These are phyloP conservation scores for Melanaphis sacchari DNA, from an alignment of 1,140 invertebrate genomes.

Conservation along the genomic window DNA sequence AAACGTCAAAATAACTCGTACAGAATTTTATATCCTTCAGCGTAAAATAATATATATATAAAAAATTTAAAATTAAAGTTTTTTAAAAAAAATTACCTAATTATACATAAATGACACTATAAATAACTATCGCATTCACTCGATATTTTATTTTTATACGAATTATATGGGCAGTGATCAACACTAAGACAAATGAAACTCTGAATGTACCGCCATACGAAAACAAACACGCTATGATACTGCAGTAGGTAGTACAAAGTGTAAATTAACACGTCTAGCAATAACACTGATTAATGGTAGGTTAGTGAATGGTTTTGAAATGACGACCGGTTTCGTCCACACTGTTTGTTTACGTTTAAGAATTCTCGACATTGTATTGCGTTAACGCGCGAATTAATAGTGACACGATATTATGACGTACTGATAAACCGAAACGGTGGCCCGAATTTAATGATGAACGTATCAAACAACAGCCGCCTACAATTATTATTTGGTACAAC, in stretches of 20 bases:
- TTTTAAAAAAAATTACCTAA: not conserved
- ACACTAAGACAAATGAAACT: slow-evolving; percentile 12
- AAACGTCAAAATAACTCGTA: not conserved
- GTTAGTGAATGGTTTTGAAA: slow-evolving; percentile 40
- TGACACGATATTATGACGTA: slow-evolving; percentile 16
- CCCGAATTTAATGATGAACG: not conserved
- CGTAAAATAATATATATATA: not conserved
- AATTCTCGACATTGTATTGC: slow-evolving; percentile 37
- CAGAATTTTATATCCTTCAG: not conserved
- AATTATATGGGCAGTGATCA: not conserved
- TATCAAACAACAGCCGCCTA: not conserved
- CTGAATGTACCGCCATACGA: not conserved
- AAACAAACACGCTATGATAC: not conserved
- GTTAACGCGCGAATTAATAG: not conserved
- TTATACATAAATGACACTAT: not conserved
- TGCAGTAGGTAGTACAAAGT: slow-evolving; percentile 29
- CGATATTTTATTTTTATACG: not conserved
- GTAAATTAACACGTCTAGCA: slow-evolving; percentile 25
- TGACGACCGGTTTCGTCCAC: slow-evolving; percentile 53
- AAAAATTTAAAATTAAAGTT: not conserved
- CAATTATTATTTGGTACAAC: not conserved
- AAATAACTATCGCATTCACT: not conserved
- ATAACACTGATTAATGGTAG: slow-evolving; percentile 41
- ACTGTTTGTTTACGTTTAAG: slow-evolving; percentile 22
- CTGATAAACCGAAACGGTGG: not conserved